Conservation (phyloP, 2,113 vertebrate genomes). For the Pteropus alecto region DNA sequence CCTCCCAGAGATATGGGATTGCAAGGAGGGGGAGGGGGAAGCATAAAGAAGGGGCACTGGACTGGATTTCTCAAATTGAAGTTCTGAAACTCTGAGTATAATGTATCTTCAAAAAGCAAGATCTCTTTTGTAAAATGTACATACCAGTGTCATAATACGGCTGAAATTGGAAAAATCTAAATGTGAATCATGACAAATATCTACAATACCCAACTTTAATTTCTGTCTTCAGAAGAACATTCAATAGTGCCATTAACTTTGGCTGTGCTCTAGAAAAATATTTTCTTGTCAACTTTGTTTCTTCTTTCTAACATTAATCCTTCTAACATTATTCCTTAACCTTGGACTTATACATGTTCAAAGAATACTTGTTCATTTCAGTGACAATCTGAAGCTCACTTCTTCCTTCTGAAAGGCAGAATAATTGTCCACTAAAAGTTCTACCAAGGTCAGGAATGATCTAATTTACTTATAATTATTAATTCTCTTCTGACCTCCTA, state of each 20-base stretch:
- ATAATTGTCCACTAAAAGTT: background rate
- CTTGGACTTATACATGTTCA: background rate
- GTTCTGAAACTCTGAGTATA: slow-evolving; percentile 1
- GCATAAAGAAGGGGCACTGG: background rate
- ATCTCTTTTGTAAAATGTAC: background rate
- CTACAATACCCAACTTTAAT: background rate
- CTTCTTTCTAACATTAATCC: background rate
- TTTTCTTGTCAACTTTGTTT: background rate
- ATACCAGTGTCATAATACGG: background rate
- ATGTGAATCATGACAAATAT: background rate
- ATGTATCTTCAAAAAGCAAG: background rate
- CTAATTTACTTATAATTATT: slow-evolving; percentile 22
- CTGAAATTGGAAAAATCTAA: background rate
- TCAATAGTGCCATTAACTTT: background rate
- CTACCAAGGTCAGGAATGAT: background rate
- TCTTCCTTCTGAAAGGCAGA: slow-evolving; percentile 4
- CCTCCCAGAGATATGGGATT: background rate
- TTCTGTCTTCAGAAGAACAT: background rate
- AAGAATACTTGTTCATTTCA: slow-evolving; percentile 8
- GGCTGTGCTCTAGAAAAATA: background rate
- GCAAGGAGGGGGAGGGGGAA: too few relatives aligned
- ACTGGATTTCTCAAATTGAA: slow-evolving; percentile 34
- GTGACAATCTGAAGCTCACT: background rate
- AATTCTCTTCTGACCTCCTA: background rate
- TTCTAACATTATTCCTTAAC: background rate